Base-by-base conservation (phyloP, 2,888 invertebrate species). In the Leptinotarsa peninsularis region DNA sequence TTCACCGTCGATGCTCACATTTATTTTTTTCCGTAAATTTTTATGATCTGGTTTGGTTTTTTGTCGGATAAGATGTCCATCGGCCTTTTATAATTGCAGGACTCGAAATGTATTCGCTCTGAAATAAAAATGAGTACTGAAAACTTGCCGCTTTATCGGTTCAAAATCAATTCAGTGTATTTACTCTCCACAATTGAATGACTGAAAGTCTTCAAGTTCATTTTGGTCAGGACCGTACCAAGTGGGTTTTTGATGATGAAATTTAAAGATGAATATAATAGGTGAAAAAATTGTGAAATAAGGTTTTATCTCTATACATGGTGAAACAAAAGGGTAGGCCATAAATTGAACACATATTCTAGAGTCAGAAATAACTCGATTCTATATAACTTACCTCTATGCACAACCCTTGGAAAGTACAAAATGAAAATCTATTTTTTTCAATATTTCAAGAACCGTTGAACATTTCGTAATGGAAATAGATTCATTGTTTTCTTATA, bases 101-200 rank as follows among this genome's bases (percentile, higher is more conserved):
- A 80, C 83, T 54, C 33, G 7, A 5, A 84, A 84, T 83, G 83
- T 83, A 83, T 83, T 81, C 83, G 80, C 80, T 82, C 82, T 81
- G 79, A 82, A 84, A 84, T 84, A 85, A 85, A 84, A 85, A 85
- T 85, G 84, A 83, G 82, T 81, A 78, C 80, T 78, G 82, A 81
- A 81, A 81, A 81, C 82, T 81, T 81, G 83, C 81, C 81, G 83
- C 79, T 78, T 77, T 80, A 82, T 84, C 84, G 83, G 82, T 83
- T 84, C 84, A 83, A 84, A 85, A 85, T 84, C 84, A 85, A 85
- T 84, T 80, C 83, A 76, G 69, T 81, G 83, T 83, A 84, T 83
- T 85, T 84, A 84, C 83, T 85, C 83, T 84, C 84, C 84, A 82
- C 84, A 84, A 85, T 82, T 82, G 82, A 83, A 82, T 83, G 82